These are phyloP conservation scores for Macrophya alboannulata DNA, from an alignment of 2,888 invertebrate species.

Conservation along the genomic window DNA sequence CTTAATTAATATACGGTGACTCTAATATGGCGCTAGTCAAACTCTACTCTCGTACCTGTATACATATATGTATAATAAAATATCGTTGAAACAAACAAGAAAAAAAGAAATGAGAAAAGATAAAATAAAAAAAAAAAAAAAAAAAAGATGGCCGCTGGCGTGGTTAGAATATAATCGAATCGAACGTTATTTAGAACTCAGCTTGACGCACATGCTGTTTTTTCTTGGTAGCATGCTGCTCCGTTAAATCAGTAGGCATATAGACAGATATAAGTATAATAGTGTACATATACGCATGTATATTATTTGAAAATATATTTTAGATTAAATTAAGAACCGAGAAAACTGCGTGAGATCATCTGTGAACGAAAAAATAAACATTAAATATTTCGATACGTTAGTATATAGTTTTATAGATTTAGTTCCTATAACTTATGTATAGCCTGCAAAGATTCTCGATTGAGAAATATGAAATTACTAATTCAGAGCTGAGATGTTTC, in stretches of 20 bases:
- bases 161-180: conserved; percentile 37
- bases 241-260: not conserved
- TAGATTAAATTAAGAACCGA: conserved; percentile 37
- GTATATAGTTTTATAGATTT: not conserved
- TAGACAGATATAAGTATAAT: not conserved
- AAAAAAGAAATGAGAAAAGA: not conserved
- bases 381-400: not conserved
- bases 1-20: conserved; percentile 54
- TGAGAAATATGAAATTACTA: conserved; percentile 41
- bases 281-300: not conserved
- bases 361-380: conserved; percentile 27
- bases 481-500: conserved; percentile 24
- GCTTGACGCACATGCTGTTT: conserved; percentile 43
- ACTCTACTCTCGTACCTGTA: not conserved
- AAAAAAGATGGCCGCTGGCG: conserved; percentile 27
- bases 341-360: conserved; percentile 36
- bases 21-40: conserved; percentile 35
- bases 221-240: conserved; percentile 21
- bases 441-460: conserved; percentile 15
- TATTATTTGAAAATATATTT: conserved; percentile 40
- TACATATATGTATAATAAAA: conserved; percentile 41
- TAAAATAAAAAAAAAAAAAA: conserved; percentile 1
- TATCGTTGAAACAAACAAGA: conserved; percentile 51
- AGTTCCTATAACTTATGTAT: not conserved
- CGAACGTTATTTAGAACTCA: conserved; percentile 52